A percentile compares a stretch with the other conserved stretches of the same genome.
These are phyloP conservation scores for Colaptes auratus DNA, from an alignment of 2,113 vertebrate species.

Conservation along the genomic window DNA sequence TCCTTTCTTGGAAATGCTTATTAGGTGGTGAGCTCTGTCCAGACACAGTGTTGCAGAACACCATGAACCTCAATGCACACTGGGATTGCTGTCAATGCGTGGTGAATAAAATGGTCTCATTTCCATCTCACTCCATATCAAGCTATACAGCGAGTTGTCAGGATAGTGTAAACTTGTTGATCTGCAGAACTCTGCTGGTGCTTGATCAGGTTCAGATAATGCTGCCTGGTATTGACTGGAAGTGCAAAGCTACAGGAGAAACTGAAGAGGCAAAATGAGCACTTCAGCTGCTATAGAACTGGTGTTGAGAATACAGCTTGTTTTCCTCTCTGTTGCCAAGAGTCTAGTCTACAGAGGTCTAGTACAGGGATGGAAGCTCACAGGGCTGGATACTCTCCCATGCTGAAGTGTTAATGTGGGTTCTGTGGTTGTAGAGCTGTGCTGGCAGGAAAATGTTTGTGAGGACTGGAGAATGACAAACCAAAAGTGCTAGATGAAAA, in stretches of 20 bases:
- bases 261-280: background rate
- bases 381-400: background rate
- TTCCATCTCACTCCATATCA: background rate
- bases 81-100: background rate
- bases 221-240: background rate
- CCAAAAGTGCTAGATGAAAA: background rate
- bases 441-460: background rate
- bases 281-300: background rate
- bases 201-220: background rate
- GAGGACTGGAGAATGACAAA: background rate
- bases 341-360: background rate
- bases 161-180: background rate
- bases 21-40: background rate
- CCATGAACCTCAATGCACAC: background rate
- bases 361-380: background rate
- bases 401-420: background rate
- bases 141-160: background rate
- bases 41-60: accelerated
- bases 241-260: background rate
- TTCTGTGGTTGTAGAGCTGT: background rate
- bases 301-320: background rate
- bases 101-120: background rate
- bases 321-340: background rate
- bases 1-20: background rate
- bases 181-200: background rate